Evolutionary conservation across 2,888 invertebrate species (phyloP), one percentile per base, ranked within the genome.

Genomic region (Cancer borealis): DNA sequence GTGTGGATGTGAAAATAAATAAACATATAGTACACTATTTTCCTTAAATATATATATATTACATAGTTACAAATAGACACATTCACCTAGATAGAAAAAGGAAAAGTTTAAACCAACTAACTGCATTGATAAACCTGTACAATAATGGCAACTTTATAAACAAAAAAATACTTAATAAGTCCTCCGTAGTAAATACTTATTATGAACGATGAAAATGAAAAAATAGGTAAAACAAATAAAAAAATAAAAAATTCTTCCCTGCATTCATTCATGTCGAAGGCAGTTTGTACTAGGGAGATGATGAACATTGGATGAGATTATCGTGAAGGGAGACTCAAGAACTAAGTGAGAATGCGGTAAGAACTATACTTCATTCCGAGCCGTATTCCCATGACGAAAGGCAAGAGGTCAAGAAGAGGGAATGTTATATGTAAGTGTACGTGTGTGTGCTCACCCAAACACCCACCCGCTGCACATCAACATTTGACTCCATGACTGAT

Each of bases 221-320:
- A 60, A 60, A 39, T 39, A 21, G 30, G 39, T 14, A 10, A 84
- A 17, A 84, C 1, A 66, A 66, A 66, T 21, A 21, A 66, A 0
- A 66, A 66, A 66, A 66, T 39, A 39, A 84, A 84, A 8, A 84
- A 1, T 26, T 84, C 84, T 39, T 84, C 84, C 84, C 84, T 84
- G 84, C 84, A 39, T 84, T 84, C 10, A 17, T 39, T 39, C n/a
- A 84, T 84, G 39, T 84, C 39, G 10, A 84, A 30, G 14, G 39
- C 84, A 84, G 84, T 84, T 84, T 84, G 84, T 84, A 84, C 84
- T 84, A 84, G 84, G 84, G 84, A 84, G 84, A 39, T 84, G 84
- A 84, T 84, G 84, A 10, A 73, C 26, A 26, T 73, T n/a, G 8
- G 26, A 26, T 73, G 73, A 73, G 73, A 73, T 73, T 73, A 73